phyloP scores from a whole-genome alignment of 1,140 invertebrate species.

The Penaeus chinensis region DNA sequence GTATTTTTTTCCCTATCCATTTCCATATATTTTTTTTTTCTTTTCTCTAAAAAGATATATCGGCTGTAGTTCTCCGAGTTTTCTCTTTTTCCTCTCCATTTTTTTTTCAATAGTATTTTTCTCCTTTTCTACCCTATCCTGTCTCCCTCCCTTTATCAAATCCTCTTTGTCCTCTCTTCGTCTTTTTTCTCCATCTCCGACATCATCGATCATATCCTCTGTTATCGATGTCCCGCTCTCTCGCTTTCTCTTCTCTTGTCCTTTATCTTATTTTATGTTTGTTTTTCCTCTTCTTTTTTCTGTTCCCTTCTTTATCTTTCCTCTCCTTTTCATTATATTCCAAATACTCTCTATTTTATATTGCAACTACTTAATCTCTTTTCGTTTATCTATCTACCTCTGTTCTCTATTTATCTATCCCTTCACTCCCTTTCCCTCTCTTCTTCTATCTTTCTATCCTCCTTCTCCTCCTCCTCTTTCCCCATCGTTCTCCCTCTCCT shows the following conservation, averaged over 20 bases:
- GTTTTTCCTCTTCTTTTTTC: neutral
- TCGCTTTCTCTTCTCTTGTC: neutral
- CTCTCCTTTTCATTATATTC: neutral
- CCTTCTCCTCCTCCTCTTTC: slow-evolving; percentile 16
- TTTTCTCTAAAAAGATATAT: no score
- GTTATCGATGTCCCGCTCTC: neutral
- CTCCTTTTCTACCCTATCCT: neutral
- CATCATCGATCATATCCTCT: neutral
- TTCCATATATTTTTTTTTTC: no score
- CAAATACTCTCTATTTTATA: neutral
- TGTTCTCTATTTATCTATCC: neutral
- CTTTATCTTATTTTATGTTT: neutral
- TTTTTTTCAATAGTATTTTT: no score
- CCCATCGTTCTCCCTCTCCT: slow-evolving; percentile 41
- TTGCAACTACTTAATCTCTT: neutral
- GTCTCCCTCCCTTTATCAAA: neutral
- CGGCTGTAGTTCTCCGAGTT: no score
- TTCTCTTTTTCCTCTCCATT: no score
- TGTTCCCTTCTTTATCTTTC: slow-evolving; percentile 7
- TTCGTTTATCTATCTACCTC: neutral
- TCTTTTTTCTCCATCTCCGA: neutral
- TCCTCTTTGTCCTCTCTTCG: slow-evolving; percentile 6
- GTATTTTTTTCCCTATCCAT: no score
- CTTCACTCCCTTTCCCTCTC: slow-evolving; percentile 13
- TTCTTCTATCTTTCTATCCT: slow-evolving; percentile 40